Evolutionary conservation across 2,888 invertebrate species (phyloP), one percentile per base, ranked within the genome.

Genomic region (Hydraecia micacea): DNA sequence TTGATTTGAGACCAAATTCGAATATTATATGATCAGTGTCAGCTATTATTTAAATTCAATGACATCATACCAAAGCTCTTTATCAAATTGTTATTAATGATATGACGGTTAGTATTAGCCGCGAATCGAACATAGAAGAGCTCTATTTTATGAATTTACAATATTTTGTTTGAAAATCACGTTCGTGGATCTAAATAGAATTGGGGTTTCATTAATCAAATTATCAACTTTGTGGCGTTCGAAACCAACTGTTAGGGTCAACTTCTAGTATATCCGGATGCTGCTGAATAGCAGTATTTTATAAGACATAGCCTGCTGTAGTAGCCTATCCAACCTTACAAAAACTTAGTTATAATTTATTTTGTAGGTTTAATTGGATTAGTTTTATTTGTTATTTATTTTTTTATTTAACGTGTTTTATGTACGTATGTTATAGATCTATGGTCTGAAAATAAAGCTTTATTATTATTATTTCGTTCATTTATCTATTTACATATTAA

Each of bases 61-160:
- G 6, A 9, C 42, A 46, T 76, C n/a, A n/a, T 11, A 63, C 28
- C 25, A 75, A 39, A 25, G 75, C 74, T 49, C 28, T 74, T 39
- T 28, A 63, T 63, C 62, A 32, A 63, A 39, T 62, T 75, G 18
- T 18, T 28, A 52, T 62, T 74, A 62, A 49, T 62, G 21, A 28
- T 13, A 25, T 18, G 39, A 58, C 49, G 13, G 6, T 1, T 11
- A 9, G 18, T 42, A 52, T n/a, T n/a, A 55, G 32, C 39, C 6
- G 32, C 15, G 32, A 55, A n/a, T 46, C 32, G n/a, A 75, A 42
- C 65, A 52, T 25, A 9, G 39, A 75, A 32, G 21, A 58, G 21
- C 71, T 70, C 7, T 18, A n/a, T 39, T 55, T n/a, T 6, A 65
- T 39, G 13, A 65, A 65, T 65, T 65, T 39, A 39, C 15, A 65